These are phyloP conservation scores for Nyctalus aviator DNA, from an alignment of 2,797 vertebrate genomes.

Conservation along the genomic window DNA sequence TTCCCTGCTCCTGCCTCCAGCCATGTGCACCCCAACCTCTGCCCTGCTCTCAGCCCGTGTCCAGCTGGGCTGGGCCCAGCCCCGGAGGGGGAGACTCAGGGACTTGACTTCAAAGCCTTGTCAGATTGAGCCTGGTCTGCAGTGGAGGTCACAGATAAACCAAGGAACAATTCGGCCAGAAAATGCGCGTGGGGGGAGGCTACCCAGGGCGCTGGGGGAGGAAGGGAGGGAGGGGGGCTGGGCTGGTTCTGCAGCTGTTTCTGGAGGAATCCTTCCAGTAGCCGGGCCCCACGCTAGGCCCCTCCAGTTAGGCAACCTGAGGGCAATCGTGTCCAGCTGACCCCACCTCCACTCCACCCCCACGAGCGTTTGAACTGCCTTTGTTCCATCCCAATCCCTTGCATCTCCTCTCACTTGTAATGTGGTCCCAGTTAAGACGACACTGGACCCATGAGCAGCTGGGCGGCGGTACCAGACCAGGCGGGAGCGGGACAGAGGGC, in stretches of 20 bases:
- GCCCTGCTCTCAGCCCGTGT: slow-evolving; percentile 25
- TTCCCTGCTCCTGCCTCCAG: neutral
- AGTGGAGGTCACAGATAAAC: slow-evolving; percentile 78
- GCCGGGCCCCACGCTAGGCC: neutral
- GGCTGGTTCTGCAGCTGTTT: neutral
- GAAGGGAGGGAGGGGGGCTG: neutral
- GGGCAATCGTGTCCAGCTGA: neutral
- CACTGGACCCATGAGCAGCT: neutral
- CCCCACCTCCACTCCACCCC: neutral
- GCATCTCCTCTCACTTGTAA: neutral
- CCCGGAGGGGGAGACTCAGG: slow-evolving; percentile 65
- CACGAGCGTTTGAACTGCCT: neutral
- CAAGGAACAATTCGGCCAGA: slow-evolving; percentile 61
- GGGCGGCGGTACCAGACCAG: neutral
- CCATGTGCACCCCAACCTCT: slow-evolving; percentile 54
- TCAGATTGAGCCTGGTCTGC: slow-evolving; percentile 68
- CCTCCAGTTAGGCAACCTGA: neutral
- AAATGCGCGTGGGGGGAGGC: neutral
- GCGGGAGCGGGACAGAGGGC: neutral
- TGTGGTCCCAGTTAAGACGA: neutral
- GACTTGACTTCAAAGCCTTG: slow-evolving; percentile 77
- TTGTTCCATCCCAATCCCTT: neutral
- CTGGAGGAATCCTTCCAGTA: neutral
- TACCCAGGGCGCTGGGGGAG: neutral
- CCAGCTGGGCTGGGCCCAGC: slow-evolving; percentile 69